Evolutionary conservation across 37 sponge, comb jelly and placozoan genomes (phyloP), one percentile per base, ranked within the genome.

Genomic region (Axinella damicornis): DNA sequence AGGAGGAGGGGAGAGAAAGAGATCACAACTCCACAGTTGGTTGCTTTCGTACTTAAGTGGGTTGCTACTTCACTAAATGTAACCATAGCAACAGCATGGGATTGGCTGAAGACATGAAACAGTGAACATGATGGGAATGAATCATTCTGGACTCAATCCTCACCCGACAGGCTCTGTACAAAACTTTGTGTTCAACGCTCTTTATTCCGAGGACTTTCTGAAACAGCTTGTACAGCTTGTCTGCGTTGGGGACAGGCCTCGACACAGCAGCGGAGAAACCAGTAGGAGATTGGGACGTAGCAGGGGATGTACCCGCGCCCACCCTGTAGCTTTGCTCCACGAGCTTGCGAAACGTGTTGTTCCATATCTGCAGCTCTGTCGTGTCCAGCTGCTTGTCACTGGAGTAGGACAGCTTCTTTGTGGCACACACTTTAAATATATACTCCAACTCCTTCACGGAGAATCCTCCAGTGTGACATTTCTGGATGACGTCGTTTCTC

Each of bases 151-250:
- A n/a, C n/a, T n/a, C n/a, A n/a, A n/a, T 5, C 4, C 65, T 5
- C 22, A 92, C 89, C 84, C 88, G 88, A 34, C 77, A 88, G 41
- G 65, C 80, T 11, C 66, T 88, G 59, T 69, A 77, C 31, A 92
- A 73, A 24, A 76, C 53, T 61, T 87, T 78, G 55, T 91, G 92
- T 33, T 91, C 88, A 19, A 40, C 40, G 9, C n/a, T 80, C 39
- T 40, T 25, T 24, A 92, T 52, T 41, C 74, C 68, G 64, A 92
- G 84, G 27, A 92, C 80, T 46, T 71, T 20, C 69, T 92, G 92
- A 54, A 92, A 92, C 22, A 89, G 33, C 57, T 69, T 82, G 88
- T 92, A 92, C 36, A 92, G 74, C 31, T 77, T 74, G 56, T 87
- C 73, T 5, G 31, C 27, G 18, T 66, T 68, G 28, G 77, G 76